Base-by-base conservation (phyloP, 1,140 invertebrate genomes). In the Saccostrea cuccullata region DNA sequence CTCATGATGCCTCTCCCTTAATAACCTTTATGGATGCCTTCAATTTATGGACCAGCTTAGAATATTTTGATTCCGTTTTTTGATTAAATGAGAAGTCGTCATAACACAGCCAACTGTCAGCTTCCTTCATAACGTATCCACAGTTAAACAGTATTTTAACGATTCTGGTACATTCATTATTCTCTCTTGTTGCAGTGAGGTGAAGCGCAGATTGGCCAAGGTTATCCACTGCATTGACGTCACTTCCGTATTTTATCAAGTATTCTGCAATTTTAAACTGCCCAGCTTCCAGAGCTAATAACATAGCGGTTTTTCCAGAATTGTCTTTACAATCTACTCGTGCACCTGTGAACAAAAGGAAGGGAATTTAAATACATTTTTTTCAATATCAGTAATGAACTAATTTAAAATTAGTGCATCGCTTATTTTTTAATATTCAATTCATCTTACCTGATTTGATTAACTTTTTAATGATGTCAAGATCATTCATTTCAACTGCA, bases 241-340 rank as follows among this genome's bases (percentile, higher is more conserved):
- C 87, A 85, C 83, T 70, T 88, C 87, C 87, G 26, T 88, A 60
- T 36, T 82, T 47, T 11, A 88, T 85, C 9, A 88, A 47, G 64
- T 85, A 88, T 17, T 40, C 58, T 8, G 83, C 23, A 11, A 88
- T 88, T 11, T 73, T 83, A 1, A 84, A 82, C 20, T 77, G 55
- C 5, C 83, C n/a, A 36, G 85, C 83, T 6, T 85, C 82, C 11
- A 88, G n/a, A 20, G 82, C 82, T 8, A 84, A 64, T 4, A 84
- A 58, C n/a, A 88, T 47, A 5, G 87, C 58, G 6, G 87, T 88
- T 58, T 88, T 88, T 0, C 87, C 82, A 5, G 87, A 84, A 36
- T 55, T 84, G 26, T 88, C 87, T 13, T 58, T 84, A 1, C 47
- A 26, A 17, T 88, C 83, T 0, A 88, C 11, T 0, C 15, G 30